Evolutionary conservation across 2,888 invertebrate species (phyloP).

Genomic region (Proisotoma minuta): DNA sequence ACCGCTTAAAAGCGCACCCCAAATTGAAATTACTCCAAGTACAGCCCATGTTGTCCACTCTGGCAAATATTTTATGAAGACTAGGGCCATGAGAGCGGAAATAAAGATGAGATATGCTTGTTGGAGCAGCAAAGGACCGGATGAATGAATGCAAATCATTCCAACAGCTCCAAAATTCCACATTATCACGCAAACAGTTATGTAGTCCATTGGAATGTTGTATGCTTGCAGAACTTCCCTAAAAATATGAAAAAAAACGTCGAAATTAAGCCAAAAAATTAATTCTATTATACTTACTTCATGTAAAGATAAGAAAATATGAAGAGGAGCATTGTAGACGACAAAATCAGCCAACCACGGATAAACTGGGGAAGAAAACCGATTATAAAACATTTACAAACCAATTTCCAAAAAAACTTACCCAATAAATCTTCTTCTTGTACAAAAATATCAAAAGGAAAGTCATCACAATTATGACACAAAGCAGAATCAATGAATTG

Average conservation of each 20-base stretch:
- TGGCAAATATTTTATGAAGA: constrained; percentile 97
- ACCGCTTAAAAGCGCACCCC: constrained; percentile 69
- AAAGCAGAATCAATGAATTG: constrained; percentile 89
- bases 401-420: too few relatives aligned
- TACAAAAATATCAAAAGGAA: constrained; percentile 88
- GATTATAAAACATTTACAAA: too few relatives aligned
- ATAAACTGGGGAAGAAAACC: too few relatives aligned
- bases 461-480: constrained; percentile 93
- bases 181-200: constrained; percentile 78
- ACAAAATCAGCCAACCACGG: constrained; percentile 94
- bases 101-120: constrained; percentile 95
- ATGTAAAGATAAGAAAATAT: constrained; percentile 92
- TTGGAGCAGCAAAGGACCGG: constrained; percentile 88
- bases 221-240: constrained; percentile 87
- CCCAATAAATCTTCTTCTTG: constrained; percentile 92
- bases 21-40: constrained; percentile 90
- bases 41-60: constrained; percentile 99
- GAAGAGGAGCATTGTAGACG: constrained; percentile 90
- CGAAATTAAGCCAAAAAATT: too few relatives aligned
- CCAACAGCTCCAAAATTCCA: constrained; percentile 98
- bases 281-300: too few relatives aligned
- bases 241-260: too few relatives aligned
- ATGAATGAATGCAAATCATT: constrained; percentile 90
- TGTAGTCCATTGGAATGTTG: constrained; percentile 93
- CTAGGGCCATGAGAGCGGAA: constrained; percentile 94